A percentile compares a stretch with the other conserved stretches of the same genome.
phyloP scores from a whole-genome alignment of 2,797 vertebrate species.

The Microctenopoma steveboyesi region DNA sequence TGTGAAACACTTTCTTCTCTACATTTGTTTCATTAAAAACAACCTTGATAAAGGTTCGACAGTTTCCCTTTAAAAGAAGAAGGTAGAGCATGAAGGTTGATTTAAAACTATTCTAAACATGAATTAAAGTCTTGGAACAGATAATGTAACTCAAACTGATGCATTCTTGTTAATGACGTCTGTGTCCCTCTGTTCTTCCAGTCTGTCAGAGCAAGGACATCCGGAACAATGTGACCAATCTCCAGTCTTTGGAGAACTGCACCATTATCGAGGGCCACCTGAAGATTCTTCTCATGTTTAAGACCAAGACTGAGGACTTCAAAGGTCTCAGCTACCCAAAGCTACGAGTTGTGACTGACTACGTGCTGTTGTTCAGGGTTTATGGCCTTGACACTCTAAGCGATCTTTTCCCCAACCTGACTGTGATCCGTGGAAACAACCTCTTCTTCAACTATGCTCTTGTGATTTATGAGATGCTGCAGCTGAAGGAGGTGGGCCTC shows the following conservation, averaged over 20 bases:
- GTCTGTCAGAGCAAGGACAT: conserved; percentile 94
- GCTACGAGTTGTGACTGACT: conserved; percentile 93
- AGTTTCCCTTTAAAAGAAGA: not conserved
- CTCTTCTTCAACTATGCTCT: conserved; percentile 98
- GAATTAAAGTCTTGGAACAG: not conserved
- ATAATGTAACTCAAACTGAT: not conserved
- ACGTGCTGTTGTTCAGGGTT: conserved; percentile 94
- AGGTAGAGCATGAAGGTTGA: not conserved
- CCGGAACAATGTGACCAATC: conserved; percentile 91
- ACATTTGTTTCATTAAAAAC: not conserved
- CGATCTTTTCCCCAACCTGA: conserved; percentile 94
- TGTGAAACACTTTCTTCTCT: too few species aligned
- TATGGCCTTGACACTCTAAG: conserved; percentile 91
- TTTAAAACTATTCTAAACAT: not conserved
- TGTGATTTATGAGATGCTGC: conserved; percentile 96
- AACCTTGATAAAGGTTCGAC: not conserved
- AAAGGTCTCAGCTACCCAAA: conserved; percentile 91
- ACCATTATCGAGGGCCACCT: conserved; percentile 96
- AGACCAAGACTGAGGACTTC: conserved; percentile 92
- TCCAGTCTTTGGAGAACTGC: conserved; percentile 91
- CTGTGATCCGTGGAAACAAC: conserved; percentile 93
- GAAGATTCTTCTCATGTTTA: conserved; percentile 96
- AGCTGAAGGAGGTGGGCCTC: conserved; percentile 93
- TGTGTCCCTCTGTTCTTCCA: conserved; percentile 22
- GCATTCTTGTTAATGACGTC: conserved; percentile 17